A percentile compares a stretch with the other conserved stretches of the same genome.
These are phyloP conservation scores for Leucoraja erinaceus DNA, from an alignment of 2,113 vertebrate species.

Conservation along the genomic window DNA sequence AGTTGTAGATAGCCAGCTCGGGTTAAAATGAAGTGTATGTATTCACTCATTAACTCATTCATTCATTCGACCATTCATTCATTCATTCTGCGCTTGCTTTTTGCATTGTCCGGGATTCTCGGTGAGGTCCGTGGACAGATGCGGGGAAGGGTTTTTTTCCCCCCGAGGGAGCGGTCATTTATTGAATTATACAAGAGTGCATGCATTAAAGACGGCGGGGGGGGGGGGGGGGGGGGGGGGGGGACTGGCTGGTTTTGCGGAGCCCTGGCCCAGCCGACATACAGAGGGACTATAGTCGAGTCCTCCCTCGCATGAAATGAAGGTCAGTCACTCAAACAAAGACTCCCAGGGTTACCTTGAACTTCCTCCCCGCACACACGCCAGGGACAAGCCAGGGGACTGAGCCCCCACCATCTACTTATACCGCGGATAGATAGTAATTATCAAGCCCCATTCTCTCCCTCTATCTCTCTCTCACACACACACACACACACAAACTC, in stretches of 20 bases:
- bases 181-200: slow-evolving; percentile 34
- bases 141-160: not conserved
- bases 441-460: not conserved
- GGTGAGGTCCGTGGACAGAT: slow-evolving; percentile 10
- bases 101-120: slow-evolving; percentile 20
- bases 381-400: not conserved
- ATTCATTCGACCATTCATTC: too few species aligned
- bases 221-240: not conserved
- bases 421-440: not conserved
- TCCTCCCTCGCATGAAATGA: not conserved
- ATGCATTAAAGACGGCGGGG: not conserved
- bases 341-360: not conserved
- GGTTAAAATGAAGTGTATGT: too few species aligned
- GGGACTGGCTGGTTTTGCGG: not conserved
- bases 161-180: slow-evolving; percentile 21
- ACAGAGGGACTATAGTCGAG: not conserved
- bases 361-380: not conserved
- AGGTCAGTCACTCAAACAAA: not conserved
- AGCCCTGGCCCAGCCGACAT: not conserved
- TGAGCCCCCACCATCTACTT: not conserved
- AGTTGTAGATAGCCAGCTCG: too few species aligned
- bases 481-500: not conserved
- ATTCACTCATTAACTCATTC: too few species aligned
- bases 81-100: not conserved
- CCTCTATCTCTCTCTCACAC: not conserved